Evolutionary conservation across 1,140 invertebrate genomes (phyloP), one percentile per base, ranked within the genome.

Genomic region (Microplitis mediator): DNA sequence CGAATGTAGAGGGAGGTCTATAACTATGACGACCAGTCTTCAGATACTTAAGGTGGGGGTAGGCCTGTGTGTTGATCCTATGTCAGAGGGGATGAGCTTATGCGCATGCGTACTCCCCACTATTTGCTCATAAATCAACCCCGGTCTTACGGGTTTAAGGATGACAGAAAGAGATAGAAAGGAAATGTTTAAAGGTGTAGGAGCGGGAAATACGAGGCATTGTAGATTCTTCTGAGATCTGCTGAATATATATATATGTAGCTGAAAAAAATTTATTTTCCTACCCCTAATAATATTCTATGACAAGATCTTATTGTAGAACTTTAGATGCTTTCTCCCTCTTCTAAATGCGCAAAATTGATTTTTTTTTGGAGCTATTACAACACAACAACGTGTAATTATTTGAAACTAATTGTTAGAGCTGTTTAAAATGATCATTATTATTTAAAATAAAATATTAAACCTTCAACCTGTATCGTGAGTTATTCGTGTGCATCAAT

Each of bases 71-170:
- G 65, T 23, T 23, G 8, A 67, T 67, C 58, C 62, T 61, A 36
- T 58, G 62, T 31, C 54, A 35, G 23, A 52, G n/a, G 54, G 45
- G 51, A 62, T 61, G 3, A 34, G 4, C 5, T 11, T 51, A 31
- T 75, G 80, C 83, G 83, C 83, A 83, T 79, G 80, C 78, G 76
- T 65, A n/a, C 35, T 81, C 81, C 81, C 81, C 82, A 76, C 81
- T 75, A 76, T 65, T 39, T 23, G 31, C 62, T 69, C 79, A 79
- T 83, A 82, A 84, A 83, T 83, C 82, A 84, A 78, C 79, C 82
- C 80, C 64, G 52, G 78, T 69, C 71, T 69, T 73, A 69, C 67
- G 75, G 76, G 75, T 76, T 75, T 74, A 66, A 70, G 74, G 76
- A 70, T 68, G 16, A 13, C 35, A 45, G 45, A n/a, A 32, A 62